Conservation (phyloP, 2,888 invertebrate genomes). For the Teleiodes luculella region DNA sequence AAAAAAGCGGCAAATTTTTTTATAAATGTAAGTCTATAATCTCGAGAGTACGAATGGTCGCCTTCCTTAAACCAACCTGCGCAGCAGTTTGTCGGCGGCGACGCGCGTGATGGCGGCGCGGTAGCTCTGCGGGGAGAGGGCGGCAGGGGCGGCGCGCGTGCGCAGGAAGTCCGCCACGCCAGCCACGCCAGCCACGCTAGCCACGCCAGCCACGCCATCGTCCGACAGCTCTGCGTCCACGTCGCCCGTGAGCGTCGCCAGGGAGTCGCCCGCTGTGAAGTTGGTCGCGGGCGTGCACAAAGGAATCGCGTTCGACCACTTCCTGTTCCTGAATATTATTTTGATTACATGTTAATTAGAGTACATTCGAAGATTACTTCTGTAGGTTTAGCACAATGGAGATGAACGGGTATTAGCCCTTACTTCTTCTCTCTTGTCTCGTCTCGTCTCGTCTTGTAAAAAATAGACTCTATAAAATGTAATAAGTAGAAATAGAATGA, state of each 20-base stretch:
- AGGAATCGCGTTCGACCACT: conserved; percentile 92
- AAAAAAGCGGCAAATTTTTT: no score
- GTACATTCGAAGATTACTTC: no score
- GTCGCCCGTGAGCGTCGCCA: conserved; percentile 65
- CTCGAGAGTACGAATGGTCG: no score
- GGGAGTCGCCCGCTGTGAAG: conserved; percentile 57
- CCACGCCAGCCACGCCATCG: conserved; percentile 28
- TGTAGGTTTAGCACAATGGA: no score
- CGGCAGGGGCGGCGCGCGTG: conserved; percentile 66
- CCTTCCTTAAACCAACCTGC: conserved; percentile 33
- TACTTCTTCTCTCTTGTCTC: no score
- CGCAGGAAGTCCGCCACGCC: conserved; percentile 51
- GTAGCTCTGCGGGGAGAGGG: conserved; percentile 64
- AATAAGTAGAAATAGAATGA: no score
- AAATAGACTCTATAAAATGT: no score
- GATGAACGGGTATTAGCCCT: no score
- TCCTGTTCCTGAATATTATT: conserved; percentile 83
- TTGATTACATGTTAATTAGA: no score
- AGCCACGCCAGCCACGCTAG: background rate
- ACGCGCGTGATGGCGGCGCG: conserved; percentile 65
- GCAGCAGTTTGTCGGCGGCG: conserved; percentile 53
- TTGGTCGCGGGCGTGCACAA: conserved; percentile 79
- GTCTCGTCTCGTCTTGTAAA: no score
- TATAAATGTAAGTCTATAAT: no score
- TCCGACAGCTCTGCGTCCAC: conserved; percentile 72